phyloP scores from a whole-genome alignment of 2,113 vertebrate species.

The Axis porcinus region DNA sequence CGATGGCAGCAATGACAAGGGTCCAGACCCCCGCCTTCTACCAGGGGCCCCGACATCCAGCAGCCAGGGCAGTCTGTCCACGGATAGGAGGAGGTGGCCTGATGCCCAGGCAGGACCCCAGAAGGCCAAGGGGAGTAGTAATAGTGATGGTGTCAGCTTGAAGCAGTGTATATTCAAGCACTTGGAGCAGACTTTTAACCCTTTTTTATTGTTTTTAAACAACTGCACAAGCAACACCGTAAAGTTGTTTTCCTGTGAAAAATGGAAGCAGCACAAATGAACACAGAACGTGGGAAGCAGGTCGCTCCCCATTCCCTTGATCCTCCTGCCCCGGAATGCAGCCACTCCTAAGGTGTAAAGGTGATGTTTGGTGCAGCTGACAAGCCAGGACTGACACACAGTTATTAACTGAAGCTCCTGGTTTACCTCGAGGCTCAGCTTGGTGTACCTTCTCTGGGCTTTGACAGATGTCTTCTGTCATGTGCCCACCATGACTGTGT shows the following conservation, averaged over 20 bases:
- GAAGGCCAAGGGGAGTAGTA: rapidly evolving
- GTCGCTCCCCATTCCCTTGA: too few relatives aligned
- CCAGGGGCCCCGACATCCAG: background rate
- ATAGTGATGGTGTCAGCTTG: rapidly evolving
- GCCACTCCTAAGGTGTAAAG: background rate
- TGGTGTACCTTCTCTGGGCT: rapidly evolving
- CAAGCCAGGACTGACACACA: rapidly evolving
- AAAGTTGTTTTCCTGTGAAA: background rate
- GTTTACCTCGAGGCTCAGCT: rapidly evolving
- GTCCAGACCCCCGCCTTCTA: background rate
- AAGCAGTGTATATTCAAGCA: rapidly evolving
- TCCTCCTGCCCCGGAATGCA: too few relatives aligned
- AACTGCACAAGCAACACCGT: rapidly evolving
- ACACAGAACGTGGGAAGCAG: rapidly evolving
- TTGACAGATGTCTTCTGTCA: rapidly evolving
- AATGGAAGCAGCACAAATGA: background rate
- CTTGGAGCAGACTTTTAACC: background rate
- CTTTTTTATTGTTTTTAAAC: background rate
- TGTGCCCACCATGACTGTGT: rapidly evolving
- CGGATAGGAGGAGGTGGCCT: background rate
- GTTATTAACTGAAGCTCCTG: rapidly evolving
- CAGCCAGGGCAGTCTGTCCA: background rate
- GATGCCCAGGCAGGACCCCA: background rate
- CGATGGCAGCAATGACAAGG: rapidly evolving
- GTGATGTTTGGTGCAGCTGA: rapidly evolving